Percentiles rank a stretch among this genome's conserved stretches.
Evolutionary conservation across 2,113 vertebrate genomes (phyloP).

Genomic region (Lycaon pictus): DNA sequence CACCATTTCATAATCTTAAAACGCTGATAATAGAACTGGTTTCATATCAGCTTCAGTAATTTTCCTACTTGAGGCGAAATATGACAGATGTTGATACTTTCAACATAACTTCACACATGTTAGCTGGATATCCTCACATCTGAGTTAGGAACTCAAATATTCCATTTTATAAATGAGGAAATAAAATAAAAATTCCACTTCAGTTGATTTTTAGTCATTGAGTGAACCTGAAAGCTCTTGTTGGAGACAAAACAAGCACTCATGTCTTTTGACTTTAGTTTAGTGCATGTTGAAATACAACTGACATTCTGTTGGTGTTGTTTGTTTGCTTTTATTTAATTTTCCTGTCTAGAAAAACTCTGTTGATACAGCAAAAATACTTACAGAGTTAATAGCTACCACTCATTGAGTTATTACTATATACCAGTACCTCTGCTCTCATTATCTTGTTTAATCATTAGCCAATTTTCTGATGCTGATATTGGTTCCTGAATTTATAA

Average conservation of each 20-base stretch:
- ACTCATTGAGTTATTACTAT: background rate
- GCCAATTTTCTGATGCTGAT: background rate
- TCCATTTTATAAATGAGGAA: background rate
- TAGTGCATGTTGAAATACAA: background rate
- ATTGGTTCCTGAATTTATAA: background rate
- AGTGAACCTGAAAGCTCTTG: background rate
- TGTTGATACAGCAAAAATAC: background rate
- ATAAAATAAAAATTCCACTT: background rate
- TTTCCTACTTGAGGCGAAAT: background rate
- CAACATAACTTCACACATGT: background rate
- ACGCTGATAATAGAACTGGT: background rate
- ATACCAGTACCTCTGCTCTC: background rate
- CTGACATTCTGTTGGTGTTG: background rate
- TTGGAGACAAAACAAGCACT: background rate
- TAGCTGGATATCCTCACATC: background rate
- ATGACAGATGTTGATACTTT: background rate
- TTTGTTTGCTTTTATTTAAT: constrained; percentile 1
- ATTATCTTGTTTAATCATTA: background rate
- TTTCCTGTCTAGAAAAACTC: background rate
- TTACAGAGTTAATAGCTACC: background rate
- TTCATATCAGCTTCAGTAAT: background rate
- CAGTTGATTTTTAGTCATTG: background rate
- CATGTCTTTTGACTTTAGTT: background rate
- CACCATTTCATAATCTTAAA: background rate
- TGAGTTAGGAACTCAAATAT: background rate